Evolutionary conservation across 1,140 invertebrate genomes (phyloP).

Genomic region (Caligus rogercresseyi): DNA sequence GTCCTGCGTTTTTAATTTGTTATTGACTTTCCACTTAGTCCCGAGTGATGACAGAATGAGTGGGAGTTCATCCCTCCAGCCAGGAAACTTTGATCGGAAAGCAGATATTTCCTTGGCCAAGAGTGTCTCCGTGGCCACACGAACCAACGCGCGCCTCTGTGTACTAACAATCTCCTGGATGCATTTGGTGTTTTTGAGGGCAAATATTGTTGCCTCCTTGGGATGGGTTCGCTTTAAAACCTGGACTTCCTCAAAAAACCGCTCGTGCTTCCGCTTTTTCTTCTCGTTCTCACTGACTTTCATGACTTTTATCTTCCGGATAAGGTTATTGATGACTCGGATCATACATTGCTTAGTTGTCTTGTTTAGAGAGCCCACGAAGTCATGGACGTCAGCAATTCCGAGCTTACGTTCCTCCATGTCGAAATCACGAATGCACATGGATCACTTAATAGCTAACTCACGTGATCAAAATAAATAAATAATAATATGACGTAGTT

Average conservation of each 20-base stretch:
- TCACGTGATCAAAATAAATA: neutral
- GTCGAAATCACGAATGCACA: neutral
- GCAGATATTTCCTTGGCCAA: neutral
- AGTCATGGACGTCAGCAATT: neutral
- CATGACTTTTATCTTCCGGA: neutral
- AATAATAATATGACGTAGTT: neutral
- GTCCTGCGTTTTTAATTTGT: neutral
- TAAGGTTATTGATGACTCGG: neutral
- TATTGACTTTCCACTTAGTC: neutral
- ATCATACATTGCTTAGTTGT: neutral
- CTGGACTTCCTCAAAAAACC: neutral
- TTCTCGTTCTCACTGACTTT: neutral
- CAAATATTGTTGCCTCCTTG: neutral
- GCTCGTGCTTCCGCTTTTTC: neutral
- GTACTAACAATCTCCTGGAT: neutral
- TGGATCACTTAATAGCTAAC: neutral
- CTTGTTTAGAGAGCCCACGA: neutral
- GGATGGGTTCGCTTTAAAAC: neutral
- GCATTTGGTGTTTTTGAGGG: neutral
- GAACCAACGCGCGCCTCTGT: neutral
- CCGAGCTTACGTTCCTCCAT: neutral
- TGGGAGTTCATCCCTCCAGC: neutral
- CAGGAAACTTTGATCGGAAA: conserved; percentile 5
- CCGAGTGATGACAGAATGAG: neutral
- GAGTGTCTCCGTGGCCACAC: neutral